Base-by-base conservation (phyloP, 2,888 invertebrate genomes). In the Scaptomyza parva region DNA sequence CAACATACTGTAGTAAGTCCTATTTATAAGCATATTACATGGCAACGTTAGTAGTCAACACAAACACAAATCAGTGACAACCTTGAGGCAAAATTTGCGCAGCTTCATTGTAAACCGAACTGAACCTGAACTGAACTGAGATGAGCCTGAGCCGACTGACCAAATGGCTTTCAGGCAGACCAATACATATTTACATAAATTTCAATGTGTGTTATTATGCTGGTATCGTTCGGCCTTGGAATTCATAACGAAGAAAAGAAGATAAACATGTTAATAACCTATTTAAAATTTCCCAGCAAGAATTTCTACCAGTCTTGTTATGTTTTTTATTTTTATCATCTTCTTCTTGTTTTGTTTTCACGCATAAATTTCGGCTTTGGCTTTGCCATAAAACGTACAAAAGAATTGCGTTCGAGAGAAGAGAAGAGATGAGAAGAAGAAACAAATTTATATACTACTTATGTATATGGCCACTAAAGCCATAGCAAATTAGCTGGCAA, bases 211-310 rank as follows among this genome's bases (percentile, higher is more conserved):
- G 87, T 84, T 86, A 86, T 82, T 85, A 78, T 87, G 87, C 69
- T 76, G 64, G 39, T 51, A 1, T 17, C 40, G 82, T 58, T 35
- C 57, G 78, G 58, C 82, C 82, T 83, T 83, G 86, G 88, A 76
- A 87, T 78, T 62, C 58, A 76, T 79, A 87, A 76, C 76, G 70
- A 85, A 73, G 69, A 76, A 87, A 81, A 78, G 78, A 81, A 78
- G 78, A 78, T 62, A 81, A 87, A 87, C 83, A 76, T 82, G 83
- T 78, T 87, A 83, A 87, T 82, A 87, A 82, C 87, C 86, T 82
- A 87, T 79, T 85, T 82, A 76, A 67, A 83, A 87, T 83, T 83
- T 83, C 76, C 86, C 86, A 83, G 65, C 70, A 76, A 78, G 82
- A 87, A 83, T 87, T 83, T 85, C 88, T 85, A 83, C 64, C 69